Conservation (phyloP, 1,140 invertebrate species). For the Brachionus manjavacas region DNA sequence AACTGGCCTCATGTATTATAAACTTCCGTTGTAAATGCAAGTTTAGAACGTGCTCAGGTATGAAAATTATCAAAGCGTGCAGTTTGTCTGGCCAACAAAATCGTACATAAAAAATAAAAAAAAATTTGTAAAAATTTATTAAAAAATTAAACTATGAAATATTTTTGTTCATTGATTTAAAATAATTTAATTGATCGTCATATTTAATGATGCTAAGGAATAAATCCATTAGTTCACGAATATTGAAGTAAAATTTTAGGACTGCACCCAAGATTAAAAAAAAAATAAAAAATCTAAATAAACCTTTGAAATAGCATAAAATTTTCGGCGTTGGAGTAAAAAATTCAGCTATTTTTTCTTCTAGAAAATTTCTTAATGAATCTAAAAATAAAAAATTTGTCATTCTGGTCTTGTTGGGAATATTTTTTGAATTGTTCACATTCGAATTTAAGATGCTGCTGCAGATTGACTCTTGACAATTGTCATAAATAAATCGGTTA, state of each 20-base stretch:
- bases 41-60: background rate
- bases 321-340: background rate
- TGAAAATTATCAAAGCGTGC: background rate
- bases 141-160: background rate
- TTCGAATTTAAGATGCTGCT: background rate
- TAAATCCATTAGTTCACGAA: background rate
- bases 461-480: background rate
- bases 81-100: too few relatives aligned
- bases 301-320: background rate
- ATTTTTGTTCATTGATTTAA: background rate
- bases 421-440: background rate
- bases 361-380: background rate
- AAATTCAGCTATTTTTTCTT: background rate
- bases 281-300: background rate
- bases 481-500: background rate
- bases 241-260: constrained; percentile 1
- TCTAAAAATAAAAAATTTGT: background rate
- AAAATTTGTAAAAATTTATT: background rate
- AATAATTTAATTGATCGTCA: background rate
- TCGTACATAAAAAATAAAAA: too few relatives aligned
- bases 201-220: background rate
- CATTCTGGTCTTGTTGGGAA: background rate
- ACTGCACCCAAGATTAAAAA: background rate
- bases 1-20: background rate
- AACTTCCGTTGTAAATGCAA: background rate